Conservation (phyloP, 2,797 vertebrate species). For the Mus caroli region DNA sequence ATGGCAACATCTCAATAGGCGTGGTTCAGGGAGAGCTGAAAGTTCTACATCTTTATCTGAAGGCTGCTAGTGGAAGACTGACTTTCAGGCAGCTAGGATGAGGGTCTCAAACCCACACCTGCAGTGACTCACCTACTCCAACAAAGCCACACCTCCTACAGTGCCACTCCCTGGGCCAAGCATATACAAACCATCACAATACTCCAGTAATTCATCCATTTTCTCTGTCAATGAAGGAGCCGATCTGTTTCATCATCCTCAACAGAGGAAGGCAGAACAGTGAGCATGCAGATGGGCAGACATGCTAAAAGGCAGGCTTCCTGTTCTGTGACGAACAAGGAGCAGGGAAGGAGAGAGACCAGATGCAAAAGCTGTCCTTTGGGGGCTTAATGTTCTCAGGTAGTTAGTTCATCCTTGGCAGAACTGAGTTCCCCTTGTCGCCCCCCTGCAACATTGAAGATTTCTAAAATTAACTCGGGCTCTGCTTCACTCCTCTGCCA, state of each 20-base stretch:
- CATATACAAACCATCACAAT: neutral
- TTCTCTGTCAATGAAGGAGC: neutral
- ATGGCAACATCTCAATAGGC: neutral
- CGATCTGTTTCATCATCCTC: neutral
- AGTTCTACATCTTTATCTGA: neutral
- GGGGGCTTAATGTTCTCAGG: neutral
- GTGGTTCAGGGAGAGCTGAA: neutral
- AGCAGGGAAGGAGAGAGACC: neutral
- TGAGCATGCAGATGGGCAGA: neutral
- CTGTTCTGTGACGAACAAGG: neutral
- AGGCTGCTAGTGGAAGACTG: neutral
- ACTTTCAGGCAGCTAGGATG: neutral
- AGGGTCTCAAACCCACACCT: neutral
- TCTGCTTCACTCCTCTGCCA: neutral
- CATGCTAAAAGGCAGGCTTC: neutral
- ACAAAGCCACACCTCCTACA: neutral
- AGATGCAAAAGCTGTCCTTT: neutral
- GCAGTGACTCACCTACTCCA: neutral
- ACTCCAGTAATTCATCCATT: neutral
- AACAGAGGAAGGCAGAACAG: neutral
- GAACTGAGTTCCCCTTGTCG: neutral
- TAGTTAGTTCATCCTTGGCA: conserved; percentile 3
- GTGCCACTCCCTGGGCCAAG: neutral
- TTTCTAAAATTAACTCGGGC: neutral
- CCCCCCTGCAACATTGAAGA: neutral